phyloP scores from a whole-genome alignment of 1,140 invertebrate species.

The Halesus radiatus region DNA sequence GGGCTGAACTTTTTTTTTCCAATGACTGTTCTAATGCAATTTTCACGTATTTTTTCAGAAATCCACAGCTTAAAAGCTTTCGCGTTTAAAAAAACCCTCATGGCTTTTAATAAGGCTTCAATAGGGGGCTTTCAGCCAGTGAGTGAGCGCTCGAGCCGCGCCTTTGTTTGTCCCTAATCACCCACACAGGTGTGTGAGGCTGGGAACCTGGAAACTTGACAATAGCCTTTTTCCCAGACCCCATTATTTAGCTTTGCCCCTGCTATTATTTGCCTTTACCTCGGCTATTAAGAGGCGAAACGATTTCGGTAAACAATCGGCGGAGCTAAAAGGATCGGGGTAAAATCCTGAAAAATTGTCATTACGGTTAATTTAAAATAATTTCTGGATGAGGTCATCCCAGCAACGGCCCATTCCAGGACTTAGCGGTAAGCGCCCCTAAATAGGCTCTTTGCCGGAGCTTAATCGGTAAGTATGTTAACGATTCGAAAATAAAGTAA shows the following conservation, averaged over 20 bases:
- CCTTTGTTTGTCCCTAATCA: conserved; percentile 54
- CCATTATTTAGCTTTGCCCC: conserved; percentile 50
- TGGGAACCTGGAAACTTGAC: conserved; percentile 43
- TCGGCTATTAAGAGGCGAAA: conserved; percentile 54
- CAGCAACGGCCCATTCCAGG: conserved; percentile 41
- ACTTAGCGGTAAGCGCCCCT: conserved; percentile 25
- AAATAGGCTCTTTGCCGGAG: conserved; percentile 16
- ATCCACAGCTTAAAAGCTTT: conserved; percentile 41
- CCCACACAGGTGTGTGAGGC: conserved; percentile 47
- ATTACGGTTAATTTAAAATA: conserved; percentile 57
- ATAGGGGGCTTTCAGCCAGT: conserved; percentile 43
- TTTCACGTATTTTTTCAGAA: conserved; percentile 33
- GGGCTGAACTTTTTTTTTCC: neutral
- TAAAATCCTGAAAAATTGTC: conserved; percentile 53
- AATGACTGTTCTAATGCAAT: conserved; percentile 26
- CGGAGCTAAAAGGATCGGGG: conserved; percentile 48
- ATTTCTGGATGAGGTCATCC: conserved; percentile 53
- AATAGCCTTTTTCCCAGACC: conserved; percentile 50
- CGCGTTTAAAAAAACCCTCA: conserved; percentile 45
- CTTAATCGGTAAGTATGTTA: conserved; percentile 17
- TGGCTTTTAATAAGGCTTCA: conserved; percentile 52
- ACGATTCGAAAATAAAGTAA: conserved; percentile 14
- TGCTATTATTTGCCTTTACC: conserved; percentile 50
- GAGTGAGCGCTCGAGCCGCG: conserved; percentile 42
- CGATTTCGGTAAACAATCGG: conserved; percentile 55